phyloP scores from a whole-genome alignment of 2,113 vertebrate genomes.

The Rhabdomys dilectus region DNA sequence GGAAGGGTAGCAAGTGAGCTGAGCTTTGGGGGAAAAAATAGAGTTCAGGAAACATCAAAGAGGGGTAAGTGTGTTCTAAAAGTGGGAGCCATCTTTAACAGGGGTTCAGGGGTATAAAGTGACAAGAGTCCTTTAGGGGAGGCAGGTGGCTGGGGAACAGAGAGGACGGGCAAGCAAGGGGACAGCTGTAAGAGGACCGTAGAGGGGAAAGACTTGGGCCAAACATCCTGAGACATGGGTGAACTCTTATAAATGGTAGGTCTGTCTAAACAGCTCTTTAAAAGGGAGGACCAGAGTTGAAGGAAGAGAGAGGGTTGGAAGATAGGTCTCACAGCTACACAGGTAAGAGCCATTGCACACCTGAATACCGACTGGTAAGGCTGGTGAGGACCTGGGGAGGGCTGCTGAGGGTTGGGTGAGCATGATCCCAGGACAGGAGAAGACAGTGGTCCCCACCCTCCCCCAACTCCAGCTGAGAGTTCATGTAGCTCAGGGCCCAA shows the following conservation, averaged over 20 bases:
- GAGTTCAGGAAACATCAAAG: neutral
- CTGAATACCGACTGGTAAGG: too few species aligned
- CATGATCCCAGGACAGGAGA: neutral
- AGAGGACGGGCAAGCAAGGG: neutral
- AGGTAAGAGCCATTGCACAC: neutral
- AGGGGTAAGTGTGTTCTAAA: neutral
- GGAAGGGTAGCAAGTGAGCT: neutral
- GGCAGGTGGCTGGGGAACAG: neutral
- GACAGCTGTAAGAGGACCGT: neutral
- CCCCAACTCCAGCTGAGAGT: neutral
- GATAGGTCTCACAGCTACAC: neutral
- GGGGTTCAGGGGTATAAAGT: neutral
- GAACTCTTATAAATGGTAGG: neutral
- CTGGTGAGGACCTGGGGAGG: neutral
- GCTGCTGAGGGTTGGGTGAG: neutral
- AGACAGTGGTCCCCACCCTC: neutral
- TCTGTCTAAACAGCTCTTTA: neutral
- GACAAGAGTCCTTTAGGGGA: accelerated
- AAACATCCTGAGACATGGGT: neutral
- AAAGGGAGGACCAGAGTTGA: neutral
- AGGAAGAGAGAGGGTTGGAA: neutral
- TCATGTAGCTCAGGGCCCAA: neutral
- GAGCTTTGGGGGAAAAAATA: neutral
- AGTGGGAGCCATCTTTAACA: neutral
- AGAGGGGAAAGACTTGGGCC: neutral